Conservation (phyloP, 2,113 vertebrate species). For the Clupea harengus region DNA sequence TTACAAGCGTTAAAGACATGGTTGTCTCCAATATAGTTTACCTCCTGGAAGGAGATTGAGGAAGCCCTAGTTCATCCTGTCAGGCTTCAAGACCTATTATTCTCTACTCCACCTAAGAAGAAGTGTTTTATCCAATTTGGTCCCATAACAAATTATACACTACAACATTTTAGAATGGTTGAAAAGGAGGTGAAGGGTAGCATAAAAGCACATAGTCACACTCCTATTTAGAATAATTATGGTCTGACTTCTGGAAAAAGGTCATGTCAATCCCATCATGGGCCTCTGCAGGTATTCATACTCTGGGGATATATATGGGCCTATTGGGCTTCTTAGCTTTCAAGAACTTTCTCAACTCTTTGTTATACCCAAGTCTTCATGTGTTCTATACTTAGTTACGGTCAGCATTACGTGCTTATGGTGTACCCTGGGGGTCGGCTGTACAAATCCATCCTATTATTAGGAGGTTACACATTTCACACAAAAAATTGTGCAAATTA, state of each 20-base stretch:
- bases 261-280: slow-evolving; percentile 8
- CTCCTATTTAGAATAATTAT: no score
- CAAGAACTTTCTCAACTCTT: neutral
- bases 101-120: neutral
- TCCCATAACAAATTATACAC: neutral
- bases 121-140: neutral
- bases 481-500: no score
- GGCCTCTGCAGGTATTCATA: neutral
- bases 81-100: neutral
- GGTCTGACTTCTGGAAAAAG: neutral
- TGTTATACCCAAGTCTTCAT: neutral
- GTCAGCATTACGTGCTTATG: slow-evolving; percentile 6
- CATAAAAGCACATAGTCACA: no score
- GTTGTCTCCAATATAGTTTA: neutral
- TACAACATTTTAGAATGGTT: neutral
- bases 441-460: neutral
- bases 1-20: neutral
- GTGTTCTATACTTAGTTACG: neutral
- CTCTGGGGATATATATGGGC: neutral
- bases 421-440: neutral
- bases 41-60: neutral
- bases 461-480: neutral
- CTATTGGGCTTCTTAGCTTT: neutral
- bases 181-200: neutral
- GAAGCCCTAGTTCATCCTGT: no score